A percentile compares a stretch with the other conserved stretches of the same genome.
phyloP scores from a whole-genome alignment of 1,140 invertebrate species.

The Periplaneta americana region DNA sequence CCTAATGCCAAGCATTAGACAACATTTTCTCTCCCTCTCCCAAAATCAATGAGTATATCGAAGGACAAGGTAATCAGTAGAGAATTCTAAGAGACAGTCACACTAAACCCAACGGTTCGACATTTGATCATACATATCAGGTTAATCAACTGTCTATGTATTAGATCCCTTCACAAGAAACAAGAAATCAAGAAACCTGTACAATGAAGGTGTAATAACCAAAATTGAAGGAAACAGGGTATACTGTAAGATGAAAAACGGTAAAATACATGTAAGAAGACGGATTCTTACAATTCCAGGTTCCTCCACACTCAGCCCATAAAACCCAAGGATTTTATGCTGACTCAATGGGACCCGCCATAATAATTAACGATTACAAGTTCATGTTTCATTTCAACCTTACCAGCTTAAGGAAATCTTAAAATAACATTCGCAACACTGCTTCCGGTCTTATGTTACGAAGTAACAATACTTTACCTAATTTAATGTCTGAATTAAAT shows the following conservation, averaged over 20 bases:
- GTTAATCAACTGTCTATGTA: neutral
- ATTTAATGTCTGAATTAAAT: neutral
- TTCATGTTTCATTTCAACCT: neutral
- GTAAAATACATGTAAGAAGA: neutral
- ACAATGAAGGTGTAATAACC: neutral
- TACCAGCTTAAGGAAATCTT: neutral
- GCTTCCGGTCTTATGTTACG: neutral
- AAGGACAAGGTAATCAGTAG: neutral
- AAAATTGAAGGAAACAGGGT: neutral
- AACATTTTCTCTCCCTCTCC: neutral
- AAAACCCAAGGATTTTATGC: neutral
- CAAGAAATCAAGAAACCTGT: neutral
- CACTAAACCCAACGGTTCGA: neutral
- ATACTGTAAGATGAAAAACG: neutral
- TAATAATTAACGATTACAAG: neutral
- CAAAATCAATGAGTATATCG: neutral
- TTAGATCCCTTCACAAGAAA: neutral
- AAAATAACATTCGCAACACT: too few species aligned
- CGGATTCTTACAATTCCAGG: neutral
- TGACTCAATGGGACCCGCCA: too few species aligned
- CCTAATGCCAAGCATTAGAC: neutral
- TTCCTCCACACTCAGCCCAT: too few species aligned
- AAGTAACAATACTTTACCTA: neutral
- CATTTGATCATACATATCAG: neutral
- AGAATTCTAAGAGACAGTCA: neutral